phyloP scores from a whole-genome alignment of 2,113 vertebrate genomes.

The Gracilinanus agilis region DNA sequence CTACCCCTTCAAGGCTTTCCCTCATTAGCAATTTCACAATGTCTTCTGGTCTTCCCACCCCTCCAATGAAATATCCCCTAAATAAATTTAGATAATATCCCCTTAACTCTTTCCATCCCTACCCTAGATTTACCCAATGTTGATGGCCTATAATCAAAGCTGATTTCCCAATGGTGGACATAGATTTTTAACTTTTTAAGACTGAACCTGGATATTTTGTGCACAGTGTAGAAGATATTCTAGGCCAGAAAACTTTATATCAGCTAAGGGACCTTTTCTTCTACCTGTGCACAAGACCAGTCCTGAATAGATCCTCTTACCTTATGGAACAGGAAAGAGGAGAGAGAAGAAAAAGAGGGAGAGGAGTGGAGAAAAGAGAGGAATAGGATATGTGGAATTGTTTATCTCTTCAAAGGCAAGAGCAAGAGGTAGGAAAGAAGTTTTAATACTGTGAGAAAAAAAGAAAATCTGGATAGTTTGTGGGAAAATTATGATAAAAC shows the following conservation, averaged over 20 bases:
- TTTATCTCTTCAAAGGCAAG: background rate
- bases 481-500: background rate
- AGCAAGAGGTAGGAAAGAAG: background rate
- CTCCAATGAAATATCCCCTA: background rate
- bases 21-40: background rate
- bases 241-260: background rate
- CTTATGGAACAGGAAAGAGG: conserved; percentile 16
- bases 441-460: background rate
- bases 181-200: background rate
- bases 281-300: background rate
- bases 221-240: background rate
- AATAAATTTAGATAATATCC: background rate
- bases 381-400: background rate
- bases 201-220: background rate
- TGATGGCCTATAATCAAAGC: no score
- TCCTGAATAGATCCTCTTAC: background rate
- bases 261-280: background rate
- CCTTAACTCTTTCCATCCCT: background rate
- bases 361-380: background rate
- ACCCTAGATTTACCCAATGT: background rate
- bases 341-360: conserved; percentile 1
- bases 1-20: background rate
- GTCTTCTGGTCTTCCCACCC: background rate
- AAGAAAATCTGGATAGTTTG: background rate
- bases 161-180: background rate